Base-by-base conservation (phyloP, 2,113 vertebrate species). In the Tympanuchus pallidicinctus region DNA sequence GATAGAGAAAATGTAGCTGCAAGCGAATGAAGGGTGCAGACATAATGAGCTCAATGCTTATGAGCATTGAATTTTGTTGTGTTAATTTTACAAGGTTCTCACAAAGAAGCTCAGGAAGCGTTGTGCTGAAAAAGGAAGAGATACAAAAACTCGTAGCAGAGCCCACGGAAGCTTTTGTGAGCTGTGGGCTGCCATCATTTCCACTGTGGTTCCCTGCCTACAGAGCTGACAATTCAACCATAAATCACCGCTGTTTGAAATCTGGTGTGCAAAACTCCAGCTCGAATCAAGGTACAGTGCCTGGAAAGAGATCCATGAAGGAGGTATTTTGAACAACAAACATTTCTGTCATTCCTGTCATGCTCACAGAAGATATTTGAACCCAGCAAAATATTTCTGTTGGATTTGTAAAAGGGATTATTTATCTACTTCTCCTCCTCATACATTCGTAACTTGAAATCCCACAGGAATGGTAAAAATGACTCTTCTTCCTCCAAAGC, bases 31-130 rank as follows among this genome's bases (percentile, higher is more conserved):
- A 92, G 86, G 54, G 65, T 34, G 11, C 25, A 57, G 67, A 24
- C 6, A 25, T 61, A 67, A 94, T 63, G 72, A 88, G 76, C 72
- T 81, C 72, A 7, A 22, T 1, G 76, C 91, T 88, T 65, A 52
- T 1, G 6, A 92, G 72, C 47, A 47, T 83, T 86, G 57, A 38
- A 48, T 88, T 83, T 40, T 72, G 85, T 91, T 47, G 7, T 77
- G 92, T 83, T 69, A 40, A 86, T 94, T 88, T 83, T 78, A 90
- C 82, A 91, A 75, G 89, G 38, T 60, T 75, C n/a, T 52, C 61
- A 73, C 48, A 70, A 82, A 64, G 40, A 69, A 69, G 47, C 1
- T 2, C 73, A 88, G 32, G 67, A 95, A 14, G 11, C 0, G 1
- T 1, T 59, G 16, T 36, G n/a, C 10, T 86, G 66, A 19, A 40